Evolutionary conservation across 2,888 invertebrate species (phyloP).

Genomic region (Boloria euphrosyne): DNA sequence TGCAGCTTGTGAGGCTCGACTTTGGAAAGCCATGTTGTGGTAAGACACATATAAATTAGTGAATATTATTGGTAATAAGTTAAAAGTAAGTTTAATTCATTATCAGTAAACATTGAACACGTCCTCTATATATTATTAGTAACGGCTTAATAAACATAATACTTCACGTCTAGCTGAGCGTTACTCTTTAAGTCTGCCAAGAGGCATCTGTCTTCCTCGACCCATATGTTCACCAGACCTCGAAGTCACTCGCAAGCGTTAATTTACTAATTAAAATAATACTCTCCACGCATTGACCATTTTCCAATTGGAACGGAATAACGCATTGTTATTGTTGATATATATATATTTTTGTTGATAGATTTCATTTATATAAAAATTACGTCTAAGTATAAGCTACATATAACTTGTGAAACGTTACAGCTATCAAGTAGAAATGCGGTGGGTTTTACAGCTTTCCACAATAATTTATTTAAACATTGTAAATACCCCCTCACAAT

Average conservation of each 20-base stretch:
- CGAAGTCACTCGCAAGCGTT: slow-evolving; percentile 38
- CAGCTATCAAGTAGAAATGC: slow-evolving; percentile 40
- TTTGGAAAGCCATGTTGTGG: slow-evolving; percentile 96
- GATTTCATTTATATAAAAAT: background rate
- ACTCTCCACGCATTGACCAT: slow-evolving; percentile 33
- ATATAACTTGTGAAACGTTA: slow-evolving; percentile 20
- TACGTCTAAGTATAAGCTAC: slow-evolving; percentile 1
- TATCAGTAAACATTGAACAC: background rate
- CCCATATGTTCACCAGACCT: slow-evolving; percentile 42
- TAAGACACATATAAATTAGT: slow-evolving; percentile 72
- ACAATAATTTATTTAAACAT: slow-evolving; percentile 47
- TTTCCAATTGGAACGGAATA: slow-evolving; percentile 28
- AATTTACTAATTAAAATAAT: slow-evolving; percentile 42
- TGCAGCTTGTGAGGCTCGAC: slow-evolving; percentile 94
- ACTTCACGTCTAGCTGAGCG: slow-evolving; percentile 28
- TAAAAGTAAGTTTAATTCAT: background rate
- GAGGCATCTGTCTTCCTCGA: slow-evolving; percentile 38
- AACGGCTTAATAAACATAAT: slow-evolving; percentile 30
- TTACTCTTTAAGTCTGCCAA: slow-evolving; percentile 27
- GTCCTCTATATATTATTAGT: slow-evolving; percentile 9
- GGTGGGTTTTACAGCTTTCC: slow-evolving; percentile 51
- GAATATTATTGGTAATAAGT: background rate
- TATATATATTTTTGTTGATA: too few species aligned
- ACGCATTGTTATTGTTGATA: slow-evolving; percentile 17
- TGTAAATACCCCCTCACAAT: slow-evolving; percentile 42